A percentile compares a stretch with the other conserved stretches of the same genome.
phyloP scores from a whole-genome alignment of 2,113 vertebrate species.

The Ondatra zibethicus region DNA sequence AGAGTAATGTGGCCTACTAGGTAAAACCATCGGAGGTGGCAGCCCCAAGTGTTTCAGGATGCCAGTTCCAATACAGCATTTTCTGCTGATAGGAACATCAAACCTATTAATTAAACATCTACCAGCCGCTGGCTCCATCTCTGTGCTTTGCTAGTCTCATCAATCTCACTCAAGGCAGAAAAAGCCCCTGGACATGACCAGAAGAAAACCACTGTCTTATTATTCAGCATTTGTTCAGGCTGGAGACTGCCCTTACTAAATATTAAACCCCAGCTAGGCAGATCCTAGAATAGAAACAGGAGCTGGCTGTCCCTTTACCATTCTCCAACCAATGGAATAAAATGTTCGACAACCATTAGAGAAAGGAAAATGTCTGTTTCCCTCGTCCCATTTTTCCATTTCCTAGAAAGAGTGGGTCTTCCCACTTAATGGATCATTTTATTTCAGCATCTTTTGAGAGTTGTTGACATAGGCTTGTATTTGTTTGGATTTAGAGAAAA shows the following conservation, averaged over 20 bases:
- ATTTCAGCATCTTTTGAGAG: background rate
- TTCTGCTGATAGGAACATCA: background rate
- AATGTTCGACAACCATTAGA: background rate
- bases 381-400: background rate
- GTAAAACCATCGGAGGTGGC: background rate
- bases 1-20: background rate
- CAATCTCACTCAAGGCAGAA: background rate
- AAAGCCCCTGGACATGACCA: background rate
- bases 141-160: background rate
- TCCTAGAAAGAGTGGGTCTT: background rate
- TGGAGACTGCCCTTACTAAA: background rate
- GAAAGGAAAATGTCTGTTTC: background rate
- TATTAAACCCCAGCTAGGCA: background rate
- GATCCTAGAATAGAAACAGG: background rate
- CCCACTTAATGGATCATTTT: background rate
- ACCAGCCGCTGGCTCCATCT: background rate
- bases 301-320: too few species aligned
- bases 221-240: conserved; percentile 6
- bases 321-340: background rate
- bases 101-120: conserved; percentile 47
- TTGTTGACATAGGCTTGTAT: background rate
- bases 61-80: background rate
- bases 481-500: background rate
- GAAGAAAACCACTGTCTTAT: background rate
- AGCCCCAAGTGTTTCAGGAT: background rate